These are phyloP conservation scores for Cataglyphis livida DNA, from an alignment of 2,888 invertebrate genomes.

Conservation along the genomic window DNA sequence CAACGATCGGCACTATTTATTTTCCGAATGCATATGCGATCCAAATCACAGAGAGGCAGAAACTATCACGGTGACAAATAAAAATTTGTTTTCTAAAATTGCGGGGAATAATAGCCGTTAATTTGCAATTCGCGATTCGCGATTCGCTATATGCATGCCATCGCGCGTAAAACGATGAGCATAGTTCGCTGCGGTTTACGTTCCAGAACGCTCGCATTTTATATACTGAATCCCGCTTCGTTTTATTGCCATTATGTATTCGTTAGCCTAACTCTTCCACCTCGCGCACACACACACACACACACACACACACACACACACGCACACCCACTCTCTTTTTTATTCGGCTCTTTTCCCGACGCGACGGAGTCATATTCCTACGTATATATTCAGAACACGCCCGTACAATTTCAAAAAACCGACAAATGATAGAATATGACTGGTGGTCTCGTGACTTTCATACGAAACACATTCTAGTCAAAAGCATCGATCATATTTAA, in stretches of 20 bases:
- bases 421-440: conserved; percentile 27
- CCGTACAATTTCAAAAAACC: conserved; percentile 72
- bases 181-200: conserved; percentile 63
- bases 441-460: conserved; percentile 26
- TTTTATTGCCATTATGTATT: conserved; percentile 49
- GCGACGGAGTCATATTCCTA: conserved; percentile 10
- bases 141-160: conserved; percentile 49
- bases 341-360: conserved; percentile 25
- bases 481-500: conserved; percentile 26
- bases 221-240: conserved; percentile 61
- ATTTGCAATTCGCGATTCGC: conserved; percentile 67
- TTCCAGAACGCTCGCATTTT: conserved; percentile 71
- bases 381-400: conserved; percentile 71
- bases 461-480: conserved; percentile 14
- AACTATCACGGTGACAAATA: conserved; percentile 51
- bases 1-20: conserved; percentile 24
- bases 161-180: conserved; percentile 50
- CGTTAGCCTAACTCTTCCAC: conserved; percentile 34
- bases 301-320: not conserved
- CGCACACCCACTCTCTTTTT: conserved; percentile 16
- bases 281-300: not conserved
- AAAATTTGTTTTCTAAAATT: conserved; percentile 50
- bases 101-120: conserved; percentile 39
- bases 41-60: conserved; percentile 22
- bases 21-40: conserved; percentile 7